Percentiles rank a stretch among this genome's conserved stretches.
Evolutionary conservation across 2,888 invertebrate species (phyloP).

Genomic region (Lochmaea capreae): DNA sequence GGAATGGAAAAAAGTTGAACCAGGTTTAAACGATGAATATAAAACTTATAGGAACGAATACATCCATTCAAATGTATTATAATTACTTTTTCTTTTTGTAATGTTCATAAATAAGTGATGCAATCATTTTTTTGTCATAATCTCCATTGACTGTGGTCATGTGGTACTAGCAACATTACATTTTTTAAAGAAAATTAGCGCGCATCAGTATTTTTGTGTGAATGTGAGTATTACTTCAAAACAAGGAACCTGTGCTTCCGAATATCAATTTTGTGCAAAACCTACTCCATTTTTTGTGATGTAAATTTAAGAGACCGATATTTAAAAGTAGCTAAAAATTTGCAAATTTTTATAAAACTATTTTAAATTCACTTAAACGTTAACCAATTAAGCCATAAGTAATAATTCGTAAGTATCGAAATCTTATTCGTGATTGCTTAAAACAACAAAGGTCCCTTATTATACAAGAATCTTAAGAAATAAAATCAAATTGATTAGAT

Average conservation of each 20-base stretch:
- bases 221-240: not conserved
- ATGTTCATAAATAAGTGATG: too few relatives aligned
- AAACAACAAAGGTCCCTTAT: constrained; percentile 8
- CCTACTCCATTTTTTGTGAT: not conserved
- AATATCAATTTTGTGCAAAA: not conserved
- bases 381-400: not conserved
- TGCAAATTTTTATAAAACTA: constrained; percentile 1
- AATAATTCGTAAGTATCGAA: not conserved
- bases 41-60: too few relatives aligned
- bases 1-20: too few relatives aligned
- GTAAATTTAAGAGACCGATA: not conserved
- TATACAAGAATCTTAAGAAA: constrained; percentile 1
- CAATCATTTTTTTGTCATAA: too few relatives aligned
- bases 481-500: not conserved
- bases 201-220: not conserved
- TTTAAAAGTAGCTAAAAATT: constrained; percentile 7
- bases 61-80: too few relatives aligned
- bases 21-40: too few relatives aligned
- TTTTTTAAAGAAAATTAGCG: too few relatives aligned
- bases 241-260: not conserved
- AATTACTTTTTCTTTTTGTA: too few relatives aligned
- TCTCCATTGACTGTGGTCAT: too few relatives aligned
- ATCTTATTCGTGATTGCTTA: not conserved
- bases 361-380: not conserved
- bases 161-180: too few relatives aligned